Base-by-base conservation (phyloP, 2,113 vertebrate species). In the pig (Sus scrofa) region DNA sequence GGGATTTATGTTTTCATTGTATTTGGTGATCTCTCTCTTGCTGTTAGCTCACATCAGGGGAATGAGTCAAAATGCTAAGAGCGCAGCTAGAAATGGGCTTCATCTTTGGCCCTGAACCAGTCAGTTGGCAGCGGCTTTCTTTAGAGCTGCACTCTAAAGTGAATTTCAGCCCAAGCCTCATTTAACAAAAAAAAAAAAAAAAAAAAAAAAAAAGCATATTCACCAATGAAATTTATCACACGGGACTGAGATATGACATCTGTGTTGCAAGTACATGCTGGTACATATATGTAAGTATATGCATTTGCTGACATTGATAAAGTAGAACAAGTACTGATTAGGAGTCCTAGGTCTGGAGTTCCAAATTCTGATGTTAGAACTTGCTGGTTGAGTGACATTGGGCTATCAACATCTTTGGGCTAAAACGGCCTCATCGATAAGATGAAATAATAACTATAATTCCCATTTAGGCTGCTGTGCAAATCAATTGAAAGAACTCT, bases 401-500 rank as follows among this genome's bases (percentile, higher is more conserved):
- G 20, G 6, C 22, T 70, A 70, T 67, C 32, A 32, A 24, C 1
- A 52, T 95, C 18, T 71, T 89, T 93, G 20, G 22, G 32, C 34
- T 96, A 90, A 20, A 75, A 71, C 20, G 8, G 50, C 4, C n/a
- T 22, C 26, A 84, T 93, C 34, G 62, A 34, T 37, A 77, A 95
- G 73, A 73, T 52, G 14, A 44, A 94, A 91, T 86, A 91, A 71
- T 32, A 85, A 86, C 75, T 32, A 84, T 39, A 87, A 62, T 84
- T 54, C 26, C 10, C 54, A 88, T n/a, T 1, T 91, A 24, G 60
- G 12, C 22, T 71, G 0, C 6, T 78, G 1, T 85, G 52, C 22
- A 86, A 82, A 50, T 71, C 39, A 88, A 85, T 6, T 73, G 26
- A 92, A 95, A 91, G 78, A 74, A 93, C 26, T 63, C 30, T 58